Base-by-base conservation (phyloP, 1,140 invertebrate species). In the Hyles vespertilio region DNA sequence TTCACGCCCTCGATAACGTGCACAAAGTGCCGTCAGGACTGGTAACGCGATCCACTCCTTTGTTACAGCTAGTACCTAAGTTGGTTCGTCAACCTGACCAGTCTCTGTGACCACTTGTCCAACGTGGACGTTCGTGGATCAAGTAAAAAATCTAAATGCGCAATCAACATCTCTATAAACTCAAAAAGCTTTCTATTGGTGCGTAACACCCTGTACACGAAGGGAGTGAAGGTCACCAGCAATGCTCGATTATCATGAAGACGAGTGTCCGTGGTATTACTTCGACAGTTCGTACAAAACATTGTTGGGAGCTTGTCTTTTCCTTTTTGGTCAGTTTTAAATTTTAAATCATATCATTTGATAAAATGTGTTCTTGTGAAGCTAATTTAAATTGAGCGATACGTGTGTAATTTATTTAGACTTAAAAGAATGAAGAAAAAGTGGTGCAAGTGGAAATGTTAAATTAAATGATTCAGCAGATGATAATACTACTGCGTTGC, bases 241-340 rank as follows among this genome's bases (percentile, higher is more conserved):
- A 57, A 59, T 86, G 65, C 80, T 73, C 61, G 80, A 84, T 59
- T 79, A 80, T 64, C 78, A 77, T 44, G 80, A 86, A 67, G 80
- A 84, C 63, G 86, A 89, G 62, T 91, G 90, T 71, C 84, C 88
- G 43, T 91, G 87, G 86, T 89, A 87, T 81, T 83, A 87, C 53
- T 86, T 90, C 69, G 89, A 90, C 68, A 79, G 79, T 77, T 91
- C 90, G 8, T 89, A 89, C 62, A 90, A 90, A 80, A 84, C 79
- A 34, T 66, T 91, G 51, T 65, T 91, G 58, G 90, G 90, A 66
- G 77, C 80, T 56, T 89, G 86, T 70, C 77, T 90, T 10, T 79
- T 90, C 65, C 69, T 90, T 57, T 89, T 90, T 63, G 90, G 90
- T 90, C 69, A 85, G 89, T 83, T 56, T 49, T 11, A 8, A 44